Evolutionary conservation across 2,113 vertebrate species (phyloP).

Genomic region (Pelecanus crispus): DNA sequence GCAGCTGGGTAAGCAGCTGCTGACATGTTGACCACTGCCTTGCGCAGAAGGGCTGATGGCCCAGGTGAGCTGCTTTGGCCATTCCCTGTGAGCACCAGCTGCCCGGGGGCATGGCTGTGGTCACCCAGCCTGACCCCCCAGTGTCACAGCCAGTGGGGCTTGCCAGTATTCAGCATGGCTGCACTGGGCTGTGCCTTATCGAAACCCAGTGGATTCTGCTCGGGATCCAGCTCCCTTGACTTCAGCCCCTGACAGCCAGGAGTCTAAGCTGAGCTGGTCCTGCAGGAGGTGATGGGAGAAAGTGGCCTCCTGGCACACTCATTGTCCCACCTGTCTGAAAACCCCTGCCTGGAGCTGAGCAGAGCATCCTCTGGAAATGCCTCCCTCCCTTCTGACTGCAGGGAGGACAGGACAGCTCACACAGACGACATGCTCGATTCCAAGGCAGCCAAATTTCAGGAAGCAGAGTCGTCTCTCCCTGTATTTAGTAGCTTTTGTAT

Average conservation of each 20-base stretch:
- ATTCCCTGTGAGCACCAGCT: background rate
- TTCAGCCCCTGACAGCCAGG: background rate
- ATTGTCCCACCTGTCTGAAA: background rate
- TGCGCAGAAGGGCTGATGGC: fast-evolving
- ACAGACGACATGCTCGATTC: fast-evolving
- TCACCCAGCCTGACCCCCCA: background rate
- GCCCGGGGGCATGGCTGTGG: background rate
- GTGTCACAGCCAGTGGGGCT: background rate
- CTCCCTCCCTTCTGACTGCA: background rate
- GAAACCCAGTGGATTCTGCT: background rate
- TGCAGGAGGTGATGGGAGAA: background rate
- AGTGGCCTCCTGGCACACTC: background rate
- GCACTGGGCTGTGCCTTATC: background rate
- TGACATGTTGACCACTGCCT: background rate
- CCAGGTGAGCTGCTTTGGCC: background rate
- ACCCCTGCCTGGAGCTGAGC: background rate
- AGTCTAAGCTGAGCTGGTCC: background rate
- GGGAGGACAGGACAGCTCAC: background rate
- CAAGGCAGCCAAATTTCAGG: background rate
- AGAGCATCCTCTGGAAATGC: background rate
- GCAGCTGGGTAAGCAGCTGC: fast-evolving
- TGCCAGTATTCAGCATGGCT: background rate
- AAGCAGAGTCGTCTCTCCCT: background rate
- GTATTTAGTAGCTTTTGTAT: background rate
- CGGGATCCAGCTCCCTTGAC: background rate